Evolutionary conservation across 2,113 vertebrate species (phyloP).

Genomic region (Coptodon rendalli): DNA sequence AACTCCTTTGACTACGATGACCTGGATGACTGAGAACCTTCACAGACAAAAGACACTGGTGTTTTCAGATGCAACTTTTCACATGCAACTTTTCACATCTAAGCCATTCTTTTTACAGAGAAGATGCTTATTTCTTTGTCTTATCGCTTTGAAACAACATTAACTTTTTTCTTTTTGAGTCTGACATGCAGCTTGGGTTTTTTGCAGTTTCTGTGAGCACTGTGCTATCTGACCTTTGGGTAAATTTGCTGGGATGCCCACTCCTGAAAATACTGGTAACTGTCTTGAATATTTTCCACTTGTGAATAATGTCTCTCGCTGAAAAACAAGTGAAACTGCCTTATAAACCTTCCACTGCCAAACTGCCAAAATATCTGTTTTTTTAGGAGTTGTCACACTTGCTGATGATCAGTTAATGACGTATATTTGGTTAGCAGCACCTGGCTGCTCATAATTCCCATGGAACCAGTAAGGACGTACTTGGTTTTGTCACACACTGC

Average conservation of each 20-base stretch:
- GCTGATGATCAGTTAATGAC: not conserved
- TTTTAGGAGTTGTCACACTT: not conserved
- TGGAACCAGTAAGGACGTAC: not conserved
- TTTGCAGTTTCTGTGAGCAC: not conserved
- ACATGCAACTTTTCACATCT: not conserved
- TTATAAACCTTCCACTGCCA: not conserved
- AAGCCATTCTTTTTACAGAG: not conserved
- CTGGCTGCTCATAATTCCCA: not conserved
- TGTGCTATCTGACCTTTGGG: not conserved
- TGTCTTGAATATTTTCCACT: not conserved
- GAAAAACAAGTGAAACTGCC: not conserved
- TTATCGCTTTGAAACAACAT: not conserved
- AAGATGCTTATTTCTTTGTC: not conserved
- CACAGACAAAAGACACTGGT: not conserved
- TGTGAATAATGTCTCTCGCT: not conserved
- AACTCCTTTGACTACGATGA: too few relatives aligned
- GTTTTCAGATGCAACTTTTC: not conserved
- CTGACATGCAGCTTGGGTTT: not conserved
- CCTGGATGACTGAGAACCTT: too few relatives aligned
- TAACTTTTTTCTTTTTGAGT: not conserved
- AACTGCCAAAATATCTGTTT: not conserved
- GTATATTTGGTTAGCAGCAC: not conserved
- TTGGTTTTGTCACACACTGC: not conserved
- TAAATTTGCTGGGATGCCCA: not conserved
- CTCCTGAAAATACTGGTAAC: not conserved